Evolutionary conservation across 2,888 invertebrate species (phyloP).

Genomic region (Chloromyia formosa): DNA sequence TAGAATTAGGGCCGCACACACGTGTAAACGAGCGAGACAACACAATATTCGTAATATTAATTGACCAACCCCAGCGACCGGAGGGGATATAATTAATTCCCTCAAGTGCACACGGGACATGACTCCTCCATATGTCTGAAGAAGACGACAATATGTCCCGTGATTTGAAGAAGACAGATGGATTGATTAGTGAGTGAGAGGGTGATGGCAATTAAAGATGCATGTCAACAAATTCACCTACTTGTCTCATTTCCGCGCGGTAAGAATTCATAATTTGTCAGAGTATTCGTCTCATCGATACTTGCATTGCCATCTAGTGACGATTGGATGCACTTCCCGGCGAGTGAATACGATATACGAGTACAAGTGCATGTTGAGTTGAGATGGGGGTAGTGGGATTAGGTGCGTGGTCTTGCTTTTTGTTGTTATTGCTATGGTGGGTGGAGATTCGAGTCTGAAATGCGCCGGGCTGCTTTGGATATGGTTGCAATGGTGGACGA

Average conservation of each 20-base stretch:
- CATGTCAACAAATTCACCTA: conserved; percentile 20
- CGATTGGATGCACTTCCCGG: conserved; percentile 31
- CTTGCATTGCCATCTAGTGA: conserved; percentile 11
- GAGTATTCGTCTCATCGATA: background rate
- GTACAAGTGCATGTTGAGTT: too few relatives aligned
- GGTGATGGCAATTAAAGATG: background rate
- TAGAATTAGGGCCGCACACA: too few relatives aligned
- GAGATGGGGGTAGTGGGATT: conserved; percentile 14
- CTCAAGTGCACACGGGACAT: background rate
- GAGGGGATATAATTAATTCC: background rate
- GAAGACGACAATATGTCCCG: conserved; percentile 4
- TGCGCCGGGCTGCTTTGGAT: background rate
- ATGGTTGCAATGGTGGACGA: conserved; percentile 34
- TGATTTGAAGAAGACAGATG: conserved; percentile 31
- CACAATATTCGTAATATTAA: background rate
- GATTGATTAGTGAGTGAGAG: conserved; percentile 3
- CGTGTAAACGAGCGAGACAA: conserved; percentile 8
- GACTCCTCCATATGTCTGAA: background rate
- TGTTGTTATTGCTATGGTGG: conserved; percentile 13
- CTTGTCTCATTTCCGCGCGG: background rate
- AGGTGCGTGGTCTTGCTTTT: background rate
- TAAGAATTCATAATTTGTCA: too few relatives aligned
- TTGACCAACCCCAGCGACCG: conserved; percentile 11
- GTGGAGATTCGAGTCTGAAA: conserved; percentile 27
- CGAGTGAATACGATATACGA: background rate